Conservation (phyloP, 1,140 invertebrate genomes). For the Eumaeus atala region DNA sequence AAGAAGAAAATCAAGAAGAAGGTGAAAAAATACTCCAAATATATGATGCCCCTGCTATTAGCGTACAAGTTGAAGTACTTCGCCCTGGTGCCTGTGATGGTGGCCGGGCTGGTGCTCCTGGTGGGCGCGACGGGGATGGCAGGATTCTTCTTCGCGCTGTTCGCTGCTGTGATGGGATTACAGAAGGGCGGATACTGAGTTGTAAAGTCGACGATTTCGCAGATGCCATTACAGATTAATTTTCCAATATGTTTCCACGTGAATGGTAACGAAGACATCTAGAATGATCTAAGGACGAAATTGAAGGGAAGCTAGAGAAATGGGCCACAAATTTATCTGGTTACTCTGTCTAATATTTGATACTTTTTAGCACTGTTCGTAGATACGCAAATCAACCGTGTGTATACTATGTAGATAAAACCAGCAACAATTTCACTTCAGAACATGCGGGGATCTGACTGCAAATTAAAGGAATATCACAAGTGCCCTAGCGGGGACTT, state of each 20-base stretch:
- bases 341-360: too few species aligned
- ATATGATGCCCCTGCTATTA: constrained; percentile 82
- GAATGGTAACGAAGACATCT: not conserved
- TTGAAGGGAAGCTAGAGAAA: too few species aligned
- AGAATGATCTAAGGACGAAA: not conserved
- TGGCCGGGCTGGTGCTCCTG: constrained; percentile 82
- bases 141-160: constrained; percentile 89
- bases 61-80: constrained; percentile 90
- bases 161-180: constrained; percentile 78
- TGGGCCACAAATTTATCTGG: too few species aligned
- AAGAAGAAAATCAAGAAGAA: constrained; percentile 50
- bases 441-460: too few species aligned
- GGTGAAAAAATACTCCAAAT: constrained; percentile 79
- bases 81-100: constrained; percentile 82
- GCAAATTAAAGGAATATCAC: too few species aligned
- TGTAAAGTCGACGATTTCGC: constrained; percentile 52
- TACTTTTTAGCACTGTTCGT: too few species aligned
- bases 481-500: too few species aligned
- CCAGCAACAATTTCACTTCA: too few species aligned
- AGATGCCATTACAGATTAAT: constrained; percentile 54
- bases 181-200: constrained; percentile 61
- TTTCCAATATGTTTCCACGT: constrained; percentile 7
- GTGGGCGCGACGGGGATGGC: constrained; percentile 84
- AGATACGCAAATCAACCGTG: too few species aligned
- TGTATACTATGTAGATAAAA: too few species aligned